Base-by-base conservation (phyloP, 2,797 vertebrate genomes). In the Prunella strophiata region DNA sequence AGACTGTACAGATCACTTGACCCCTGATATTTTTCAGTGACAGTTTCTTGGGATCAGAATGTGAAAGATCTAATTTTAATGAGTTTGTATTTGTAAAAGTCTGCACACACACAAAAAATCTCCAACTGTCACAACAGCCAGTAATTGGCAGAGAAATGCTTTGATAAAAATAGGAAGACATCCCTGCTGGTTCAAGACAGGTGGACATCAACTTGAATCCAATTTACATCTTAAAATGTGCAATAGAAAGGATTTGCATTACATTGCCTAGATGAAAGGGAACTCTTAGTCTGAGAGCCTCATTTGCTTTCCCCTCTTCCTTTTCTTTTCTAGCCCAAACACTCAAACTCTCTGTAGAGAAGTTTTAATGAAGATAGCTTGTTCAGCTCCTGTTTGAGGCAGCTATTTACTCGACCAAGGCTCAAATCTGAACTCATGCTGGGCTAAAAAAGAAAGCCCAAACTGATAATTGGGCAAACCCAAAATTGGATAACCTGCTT, bases 321-420 rank as follows among this genome's bases (percentile, higher is more conserved):
- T 55, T 87, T 61, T 73, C 61, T 74, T 89, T 85, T 47, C 58
- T 95, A 91, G 51, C 82, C 45, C 43, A 89, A 92, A 78, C 57
- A 82, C 50, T 95, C 55, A 89, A 89, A 96, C 58, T 89, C 68
- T 93, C 78, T 87, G 66, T 62, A 76, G 88, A 70, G 68, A 93
- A 96, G 87, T 97, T 97, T 97, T 97, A 97, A 97, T 96, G 96
- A 97, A 96, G 95, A 93, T 92, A 76, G 15, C 88, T 96, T 87
- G 42, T 92, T 91, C 89, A 87, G 50, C 57, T 90, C 48, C 79
- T 90, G 54, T 96, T 92, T 85, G 71, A 95, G 76, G 65, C 74
- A 70, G 78, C 86, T 91, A 91, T 94, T 96, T 94, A 90, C 93
- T 94, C 1, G 7, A 72, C 54, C 84, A 50, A 68, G 50, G 82